Conservation (phyloP, 1,140 invertebrate genomes). For the Drosophila persimilis region DNA sequence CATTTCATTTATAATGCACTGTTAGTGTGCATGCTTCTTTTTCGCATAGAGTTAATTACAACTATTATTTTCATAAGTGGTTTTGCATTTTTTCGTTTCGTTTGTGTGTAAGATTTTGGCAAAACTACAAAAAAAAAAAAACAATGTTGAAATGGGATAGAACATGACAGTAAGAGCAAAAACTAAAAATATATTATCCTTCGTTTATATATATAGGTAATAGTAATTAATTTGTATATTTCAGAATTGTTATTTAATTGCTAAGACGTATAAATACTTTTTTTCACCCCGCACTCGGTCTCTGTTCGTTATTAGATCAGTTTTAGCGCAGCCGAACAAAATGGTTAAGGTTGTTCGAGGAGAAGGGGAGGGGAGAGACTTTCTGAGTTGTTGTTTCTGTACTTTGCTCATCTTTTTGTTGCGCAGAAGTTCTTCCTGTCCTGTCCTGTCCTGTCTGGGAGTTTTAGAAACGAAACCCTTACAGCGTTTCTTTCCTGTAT, state of each 20-base stretch:
- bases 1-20: slow-evolving; percentile 70
- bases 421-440: not conserved
- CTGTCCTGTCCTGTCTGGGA: slow-evolving; percentile 25
- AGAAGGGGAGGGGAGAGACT: slow-evolving; percentile 18
- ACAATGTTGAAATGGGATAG: slow-evolving; percentile 32
- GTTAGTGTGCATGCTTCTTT: slow-evolving; percentile 46
- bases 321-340: slow-evolving; percentile 29
- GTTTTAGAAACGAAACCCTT: slow-evolving; percentile 69
- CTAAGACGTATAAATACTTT: slow-evolving; percentile 79
- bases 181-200: slow-evolving; percentile 75
- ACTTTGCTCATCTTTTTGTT: slow-evolving; percentile 28
- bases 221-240: slow-evolving; percentile 74
- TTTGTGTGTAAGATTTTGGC: slow-evolving; percentile 29
- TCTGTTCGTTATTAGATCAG: slow-evolving; percentile 38
- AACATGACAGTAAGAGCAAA: slow-evolving; percentile 56
- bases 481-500: slow-evolving; percentile 55
- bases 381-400: slow-evolving; percentile 19
- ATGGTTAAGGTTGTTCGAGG: slow-evolving; percentile 7
- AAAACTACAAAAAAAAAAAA: slow-evolving; percentile 37
- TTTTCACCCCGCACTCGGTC: slow-evolving; percentile 52
- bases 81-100: slow-evolving; percentile 13
- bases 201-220: slow-evolving; percentile 61
- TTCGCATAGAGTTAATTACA: slow-evolving; percentile 50
- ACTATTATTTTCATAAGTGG: slow-evolving; percentile 49
- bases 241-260: slow-evolving; percentile 76